A percentile compares a stretch with the other conserved stretches of the same genome.
Evolutionary conservation across 64 coral and sea anemone species (phyloP).

Genomic region (Trachythela sp.): DNA sequence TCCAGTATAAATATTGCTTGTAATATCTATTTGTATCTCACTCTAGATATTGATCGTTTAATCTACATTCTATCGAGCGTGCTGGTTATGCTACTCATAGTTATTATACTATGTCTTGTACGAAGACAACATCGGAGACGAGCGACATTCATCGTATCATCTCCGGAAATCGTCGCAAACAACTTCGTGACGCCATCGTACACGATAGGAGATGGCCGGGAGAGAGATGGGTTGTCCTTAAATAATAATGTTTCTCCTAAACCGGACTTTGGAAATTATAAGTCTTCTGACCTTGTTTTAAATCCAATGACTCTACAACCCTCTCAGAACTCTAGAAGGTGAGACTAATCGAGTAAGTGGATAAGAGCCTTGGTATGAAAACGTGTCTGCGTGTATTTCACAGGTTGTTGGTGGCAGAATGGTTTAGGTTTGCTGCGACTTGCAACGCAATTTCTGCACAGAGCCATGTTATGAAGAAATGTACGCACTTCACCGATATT

Average conservation of each 20-base stretch:
- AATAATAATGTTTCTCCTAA: not conserved
- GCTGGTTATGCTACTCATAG: not conserved
- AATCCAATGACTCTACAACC: not conserved
- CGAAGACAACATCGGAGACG: not conserved
- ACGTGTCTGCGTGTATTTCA: too few species aligned
- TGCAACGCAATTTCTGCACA: too few species aligned
- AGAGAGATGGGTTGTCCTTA: not conserved
- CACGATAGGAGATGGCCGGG: not conserved
- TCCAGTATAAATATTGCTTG: too few species aligned
- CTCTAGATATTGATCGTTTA: not conserved
- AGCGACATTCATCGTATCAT: not conserved
- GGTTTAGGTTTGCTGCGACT: too few species aligned
- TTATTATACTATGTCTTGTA: not conserved
- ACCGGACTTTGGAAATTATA: not conserved
- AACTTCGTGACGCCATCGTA: not conserved
- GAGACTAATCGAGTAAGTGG: too few species aligned
- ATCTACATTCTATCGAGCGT: not conserved
- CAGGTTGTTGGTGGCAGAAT: too few species aligned
- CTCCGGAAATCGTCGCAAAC: not conserved
- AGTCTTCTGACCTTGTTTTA: not conserved
- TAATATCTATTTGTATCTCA: not conserved
- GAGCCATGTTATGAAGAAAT: too few species aligned
- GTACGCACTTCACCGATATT: too few species aligned
- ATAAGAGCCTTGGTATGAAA: too few species aligned
- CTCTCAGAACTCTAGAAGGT: not conserved